Conservation (phyloP, 2,113 vertebrate species). For the Ancistrus triradiatus region DNA sequence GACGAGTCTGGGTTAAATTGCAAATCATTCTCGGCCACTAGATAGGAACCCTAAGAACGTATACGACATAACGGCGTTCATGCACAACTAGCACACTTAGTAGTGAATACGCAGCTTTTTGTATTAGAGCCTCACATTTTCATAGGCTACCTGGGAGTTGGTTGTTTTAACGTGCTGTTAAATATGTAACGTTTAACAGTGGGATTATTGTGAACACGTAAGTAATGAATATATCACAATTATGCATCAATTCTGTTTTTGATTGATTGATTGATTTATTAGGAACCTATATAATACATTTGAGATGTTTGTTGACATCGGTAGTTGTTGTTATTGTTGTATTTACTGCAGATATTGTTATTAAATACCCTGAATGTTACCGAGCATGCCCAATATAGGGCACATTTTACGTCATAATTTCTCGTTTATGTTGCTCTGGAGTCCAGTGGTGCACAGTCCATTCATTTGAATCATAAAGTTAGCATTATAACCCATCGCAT, state of each 20-base stretch:
- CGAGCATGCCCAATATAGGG: background rate
- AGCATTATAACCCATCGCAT: no score
- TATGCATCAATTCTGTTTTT: no score
- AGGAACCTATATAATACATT: no score
- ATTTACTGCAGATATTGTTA: background rate
- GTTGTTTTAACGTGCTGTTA: background rate
- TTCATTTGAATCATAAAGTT: no score
- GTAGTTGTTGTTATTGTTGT: background rate
- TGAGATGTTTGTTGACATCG: no score
- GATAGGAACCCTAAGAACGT: no score
- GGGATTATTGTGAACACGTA: constrained; percentile 15
- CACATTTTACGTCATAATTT: no score
- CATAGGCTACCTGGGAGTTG: background rate
- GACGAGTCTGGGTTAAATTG: background rate
- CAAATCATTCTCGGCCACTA: background rate
- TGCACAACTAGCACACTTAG: background rate
- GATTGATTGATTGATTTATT: background rate
- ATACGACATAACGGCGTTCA: background rate
- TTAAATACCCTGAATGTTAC: background rate
- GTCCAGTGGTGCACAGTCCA: no score
- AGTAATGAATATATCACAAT: no score
- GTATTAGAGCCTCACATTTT: background rate
- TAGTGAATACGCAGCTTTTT: background rate
- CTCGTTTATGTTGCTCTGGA: no score
- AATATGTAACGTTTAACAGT: background rate